Evolutionary conservation across 2,888 invertebrate species (phyloP), one percentile per base, ranked within the genome.

Genomic region (Hirtodrosophila trivittata): DNA sequence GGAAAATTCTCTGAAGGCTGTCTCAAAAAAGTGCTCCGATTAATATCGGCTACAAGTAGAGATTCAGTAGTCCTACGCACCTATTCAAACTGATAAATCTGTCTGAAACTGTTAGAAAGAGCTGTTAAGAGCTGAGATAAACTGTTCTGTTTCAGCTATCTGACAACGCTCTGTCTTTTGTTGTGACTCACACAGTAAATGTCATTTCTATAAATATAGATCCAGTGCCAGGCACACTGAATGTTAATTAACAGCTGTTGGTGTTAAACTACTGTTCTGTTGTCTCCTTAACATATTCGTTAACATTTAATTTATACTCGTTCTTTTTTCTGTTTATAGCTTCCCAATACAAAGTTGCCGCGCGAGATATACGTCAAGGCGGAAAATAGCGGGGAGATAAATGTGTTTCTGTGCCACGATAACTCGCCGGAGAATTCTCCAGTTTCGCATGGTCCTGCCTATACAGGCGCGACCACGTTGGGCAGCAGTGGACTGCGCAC

Each of bases 391-490:
- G 97, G 97, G 56, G 97, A 97, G 91, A 98, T 98, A 77, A 97
- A 98, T 92, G 98, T 98, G 60, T 98, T 96, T 92, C 93, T 98
- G 70, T 98, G 97, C 92, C 97, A 97, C 43, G 97, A 98, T 86
- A 94, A 94, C 86, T 92, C 90, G 64, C 89, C 91, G 14, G 91
- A 90, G 75, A 91, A 77, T 72, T 89, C 90, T 52, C 89, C 90
- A 45, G 81, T 86, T 62, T 78, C 92, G 89, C 66, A 91, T 0
- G 64, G 77, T 7, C 47, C 73, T 5, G 59, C 75, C 7, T 70
- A 81, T 38, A 58, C 56, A 28, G 57, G 52, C 9, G 60, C 55
- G 5, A 30, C 56, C 0, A 13, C 41, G 1, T 16, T 39, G 1
- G 56, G 47, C 38, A 66, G 46, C 43, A 55, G 62, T 49, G 71